A percentile compares a stretch with the other conserved stretches of the same genome.
These are phyloP conservation scores for Orchestia grillus DNA, from an alignment of 1,140 invertebrate species.

Conservation along the genomic window DNA sequence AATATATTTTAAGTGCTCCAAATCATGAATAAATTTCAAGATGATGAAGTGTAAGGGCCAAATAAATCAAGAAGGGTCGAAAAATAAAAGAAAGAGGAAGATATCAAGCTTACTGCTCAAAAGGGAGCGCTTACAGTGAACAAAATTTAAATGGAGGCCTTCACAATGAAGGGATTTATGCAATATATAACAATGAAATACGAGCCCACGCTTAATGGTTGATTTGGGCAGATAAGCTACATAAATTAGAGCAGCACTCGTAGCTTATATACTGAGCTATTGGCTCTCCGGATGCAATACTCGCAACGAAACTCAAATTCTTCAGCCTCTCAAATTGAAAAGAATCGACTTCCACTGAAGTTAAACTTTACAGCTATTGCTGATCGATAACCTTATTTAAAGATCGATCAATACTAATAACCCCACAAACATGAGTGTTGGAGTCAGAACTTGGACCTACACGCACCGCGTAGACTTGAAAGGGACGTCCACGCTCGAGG, in stretches of 20 bases:
- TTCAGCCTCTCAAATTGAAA: background rate
- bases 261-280: background rate
- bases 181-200: background rate
- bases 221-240: background rate
- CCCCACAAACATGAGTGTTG: background rate
- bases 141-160: background rate
- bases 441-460: background rate
- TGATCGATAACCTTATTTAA: background rate
- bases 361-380: background rate
- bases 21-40: constrained; percentile 2
- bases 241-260: background rate
- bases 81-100: background rate
- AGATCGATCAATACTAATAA: background rate
- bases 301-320: background rate
- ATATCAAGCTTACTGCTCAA: background rate
- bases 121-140: background rate
- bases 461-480: too few species aligned
- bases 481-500: background rate
- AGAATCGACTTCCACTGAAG: background rate
- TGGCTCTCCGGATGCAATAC: background rate
- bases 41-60: background rate
- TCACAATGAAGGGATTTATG: background rate
- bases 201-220: background rate
- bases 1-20: background rate
- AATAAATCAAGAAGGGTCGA: background rate